A percentile compares a stretch with the other conserved stretches of the same genome.
phyloP scores from a whole-genome alignment of 2,888 invertebrate genomes.

The Eudemis profundana region DNA sequence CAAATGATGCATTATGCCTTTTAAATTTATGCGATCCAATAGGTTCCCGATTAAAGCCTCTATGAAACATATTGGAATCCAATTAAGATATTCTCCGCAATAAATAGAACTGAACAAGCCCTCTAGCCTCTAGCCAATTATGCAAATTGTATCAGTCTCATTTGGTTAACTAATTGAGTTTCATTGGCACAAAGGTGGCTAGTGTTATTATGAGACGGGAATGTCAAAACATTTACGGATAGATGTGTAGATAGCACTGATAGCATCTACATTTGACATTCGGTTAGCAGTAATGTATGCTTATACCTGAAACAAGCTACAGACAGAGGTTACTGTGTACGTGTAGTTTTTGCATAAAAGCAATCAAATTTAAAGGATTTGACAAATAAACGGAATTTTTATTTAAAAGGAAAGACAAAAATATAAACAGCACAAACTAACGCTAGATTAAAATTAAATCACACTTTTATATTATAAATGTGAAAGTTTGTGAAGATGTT shows the following conservation, averaged over 20 bases:
- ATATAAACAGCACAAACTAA: too few species aligned
- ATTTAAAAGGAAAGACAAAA: too few species aligned
- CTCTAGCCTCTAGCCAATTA: constrained; percentile 16
- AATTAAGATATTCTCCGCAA: neutral
- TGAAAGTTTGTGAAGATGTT: too few species aligned
- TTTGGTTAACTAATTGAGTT: constrained; percentile 17
- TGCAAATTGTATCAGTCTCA: constrained; percentile 14
- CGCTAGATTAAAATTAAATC: too few species aligned
- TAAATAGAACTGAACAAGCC: neutral
- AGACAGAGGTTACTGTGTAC: neutral
- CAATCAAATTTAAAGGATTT: neutral
- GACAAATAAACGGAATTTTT: too few species aligned
- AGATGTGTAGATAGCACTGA: neutral
- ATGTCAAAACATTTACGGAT: constrained; percentile 1
- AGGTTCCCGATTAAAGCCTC: neutral
- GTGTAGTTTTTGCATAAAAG: neutral
- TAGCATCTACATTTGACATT: neutral
- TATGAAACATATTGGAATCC: constrained; percentile 9
- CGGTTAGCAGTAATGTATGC: neutral
- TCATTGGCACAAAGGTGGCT: neutral
- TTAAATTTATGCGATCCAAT: too few species aligned
- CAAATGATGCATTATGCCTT: too few species aligned
- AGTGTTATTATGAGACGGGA: neutral
- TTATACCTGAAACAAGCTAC: neutral
- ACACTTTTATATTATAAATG: too few species aligned